Conservation (phyloP, 2,797 vertebrate genomes). For the Helarctos malayanus region DNA sequence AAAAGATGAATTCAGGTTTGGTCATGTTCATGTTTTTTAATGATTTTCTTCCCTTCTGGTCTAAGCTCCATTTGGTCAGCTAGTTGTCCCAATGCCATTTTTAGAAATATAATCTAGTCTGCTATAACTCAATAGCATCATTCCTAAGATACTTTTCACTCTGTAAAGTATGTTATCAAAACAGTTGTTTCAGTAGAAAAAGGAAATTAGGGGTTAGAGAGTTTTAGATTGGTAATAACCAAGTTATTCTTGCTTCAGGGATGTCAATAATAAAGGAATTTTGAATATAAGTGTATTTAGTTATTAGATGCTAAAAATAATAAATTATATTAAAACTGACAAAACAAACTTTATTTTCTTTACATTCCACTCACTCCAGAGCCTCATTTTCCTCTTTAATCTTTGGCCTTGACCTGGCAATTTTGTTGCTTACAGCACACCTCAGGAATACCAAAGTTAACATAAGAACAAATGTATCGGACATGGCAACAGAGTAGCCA, state of each 20-base stretch:
- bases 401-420: conserved; percentile 7
- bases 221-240: conserved; percentile 42
- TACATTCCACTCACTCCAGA: conserved; percentile 17
- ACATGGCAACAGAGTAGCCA: neutral
- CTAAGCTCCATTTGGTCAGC: neutral
- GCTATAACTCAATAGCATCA: conserved; percentile 34
- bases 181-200: conserved; percentile 32
- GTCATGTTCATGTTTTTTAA: neutral
- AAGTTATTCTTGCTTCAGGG: conserved; percentile 64
- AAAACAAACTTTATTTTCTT: conserved; percentile 31
- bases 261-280: conserved; percentile 67
- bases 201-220: conserved; percentile 61
- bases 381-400: neutral
- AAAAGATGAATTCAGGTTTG: conserved; percentile 26
- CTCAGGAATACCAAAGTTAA: neutral
- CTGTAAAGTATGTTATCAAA: conserved; percentile 44
- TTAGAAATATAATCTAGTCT: conserved; percentile 4
- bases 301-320: conserved; percentile 54
- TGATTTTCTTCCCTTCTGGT: neutral
- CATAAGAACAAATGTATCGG: neutral
- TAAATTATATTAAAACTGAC: conserved; percentile 31
- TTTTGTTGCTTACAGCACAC: conserved; percentile 14
- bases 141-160: conserved; percentile 64
- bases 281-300: conserved; percentile 21
- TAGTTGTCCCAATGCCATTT: conserved; percentile 28